A percentile compares a stretch with the other conserved stretches of the same genome.
Evolutionary conservation across 2,113 vertebrate genomes (phyloP).

Genomic region (Pogonocichla stellata): DNA sequence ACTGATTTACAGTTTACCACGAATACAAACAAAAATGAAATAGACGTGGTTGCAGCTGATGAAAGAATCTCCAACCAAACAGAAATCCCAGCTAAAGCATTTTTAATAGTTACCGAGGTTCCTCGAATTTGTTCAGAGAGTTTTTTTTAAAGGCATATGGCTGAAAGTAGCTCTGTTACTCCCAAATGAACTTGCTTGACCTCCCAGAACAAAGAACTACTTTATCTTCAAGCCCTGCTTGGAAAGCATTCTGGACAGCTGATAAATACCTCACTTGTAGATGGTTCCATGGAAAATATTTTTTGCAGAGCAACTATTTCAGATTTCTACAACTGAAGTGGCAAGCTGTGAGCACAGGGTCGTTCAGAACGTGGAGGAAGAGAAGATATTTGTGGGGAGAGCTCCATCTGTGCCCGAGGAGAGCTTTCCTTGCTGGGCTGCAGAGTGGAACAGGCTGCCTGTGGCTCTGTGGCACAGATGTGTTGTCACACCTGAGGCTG

Average conservation of each 20-base stretch:
- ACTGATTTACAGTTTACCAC: background rate
- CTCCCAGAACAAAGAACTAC: conserved; percentile 31
- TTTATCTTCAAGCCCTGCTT: conserved; percentile 12
- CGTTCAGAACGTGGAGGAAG: accelerated
- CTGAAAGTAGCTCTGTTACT: background rate
- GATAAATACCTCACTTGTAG: conserved; percentile 23
- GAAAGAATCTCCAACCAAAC: background rate
- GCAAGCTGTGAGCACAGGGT: background rate
- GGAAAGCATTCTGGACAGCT: background rate
- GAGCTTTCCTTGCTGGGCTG: background rate
- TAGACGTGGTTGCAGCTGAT: background rate
- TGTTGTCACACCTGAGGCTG: background rate
- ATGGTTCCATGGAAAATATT: background rate
- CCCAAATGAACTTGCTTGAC: conserved; percentile 13
- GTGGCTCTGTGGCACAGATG: background rate
- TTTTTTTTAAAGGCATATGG: background rate
- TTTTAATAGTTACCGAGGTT: background rate
- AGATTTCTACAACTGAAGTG: background rate
- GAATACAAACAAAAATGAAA: background rate
- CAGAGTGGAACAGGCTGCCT: background rate
- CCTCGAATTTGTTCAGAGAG: background rate
- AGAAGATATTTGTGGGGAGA: background rate
- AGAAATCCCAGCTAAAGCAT: background rate
- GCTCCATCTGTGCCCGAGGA: background rate
- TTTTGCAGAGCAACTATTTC: background rate